Evolutionary conservation across 2,797 vertebrate species (phyloP), one percentile per base, ranked within the genome.

Genomic region (Rhynchonycteris naso): DNA sequence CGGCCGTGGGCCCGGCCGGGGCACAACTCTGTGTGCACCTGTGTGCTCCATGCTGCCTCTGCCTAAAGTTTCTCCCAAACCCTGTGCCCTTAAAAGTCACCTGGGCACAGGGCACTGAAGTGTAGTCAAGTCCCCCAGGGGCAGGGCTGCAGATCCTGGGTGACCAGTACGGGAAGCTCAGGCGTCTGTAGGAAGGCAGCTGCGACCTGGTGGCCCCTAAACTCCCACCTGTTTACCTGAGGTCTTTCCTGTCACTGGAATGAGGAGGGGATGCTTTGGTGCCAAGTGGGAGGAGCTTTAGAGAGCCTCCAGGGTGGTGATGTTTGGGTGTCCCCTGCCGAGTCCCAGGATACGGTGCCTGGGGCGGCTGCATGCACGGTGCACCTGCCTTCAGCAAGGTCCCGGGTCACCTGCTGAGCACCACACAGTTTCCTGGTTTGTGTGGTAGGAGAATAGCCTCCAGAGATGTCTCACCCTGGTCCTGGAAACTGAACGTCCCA

Each of bases 391-490:
- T 43, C 21, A 74, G 50, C 11, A 3, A 16, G 28, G 30, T n/a
- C 63, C 63, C 28, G 33, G 33, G 54, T 21, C 12, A 47, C 35
- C 75, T 47, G 87, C 63, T 5, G 16, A 18, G 61, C 3, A 0
- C 47, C 10, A 2, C 0, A 0, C 33, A 18, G 28, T 4, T 4
- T 18, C 28, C 1, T 54, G 38, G 30, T 35, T 47, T 30, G 0
- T 28, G 6, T 4, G 19, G 54, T 8, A 19, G 61, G n/a, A 74
- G 21, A 21, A 24, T 4, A n/a, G 59, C 28, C 43, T 69, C 63
- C 26, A 33, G 14, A 56, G 33, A 43, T 4, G n/a, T 14, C 43
- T 9, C 24, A 30, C 13, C 3, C 56, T 38, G 4, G 0, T 47
- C 82, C 11, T 28, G 22, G 74, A 30, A 24, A n/a, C 74, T 1